Evolutionary conservation across 2,888 invertebrate species (phyloP).

Genomic region (Drosophila ustulata): DNA sequence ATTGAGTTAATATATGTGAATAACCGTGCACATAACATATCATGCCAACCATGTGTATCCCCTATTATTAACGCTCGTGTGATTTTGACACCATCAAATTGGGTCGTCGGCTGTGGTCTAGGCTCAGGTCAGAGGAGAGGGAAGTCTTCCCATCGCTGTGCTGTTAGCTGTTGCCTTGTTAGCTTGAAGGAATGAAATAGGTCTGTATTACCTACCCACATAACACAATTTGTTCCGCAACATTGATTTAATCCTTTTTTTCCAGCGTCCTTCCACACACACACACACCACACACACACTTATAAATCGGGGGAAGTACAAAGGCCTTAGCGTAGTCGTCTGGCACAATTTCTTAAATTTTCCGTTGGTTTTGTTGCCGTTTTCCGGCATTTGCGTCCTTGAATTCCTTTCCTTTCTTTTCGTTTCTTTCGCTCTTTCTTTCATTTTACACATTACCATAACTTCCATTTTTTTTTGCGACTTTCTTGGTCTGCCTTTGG

Average conservation of each 20-base stretch:
- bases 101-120: constrained; percentile 69
- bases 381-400: constrained; percentile 72
- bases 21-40: constrained; percentile 12
- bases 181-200: constrained; percentile 64
- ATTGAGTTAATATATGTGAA: constrained; percentile 26
- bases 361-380: constrained; percentile 64
- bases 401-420: constrained; percentile 39
- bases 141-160: constrained; percentile 43
- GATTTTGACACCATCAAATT: constrained; percentile 76
- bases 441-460: constrained; percentile 46
- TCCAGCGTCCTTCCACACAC: constrained; percentile 32
- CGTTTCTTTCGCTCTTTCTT: constrained; percentile 25
- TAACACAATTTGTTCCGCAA: constrained; percentile 77
- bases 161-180: constrained; percentile 74
- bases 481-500: constrained; percentile 24
- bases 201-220: constrained; percentile 66
- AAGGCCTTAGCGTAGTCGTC: constrained; percentile 34
- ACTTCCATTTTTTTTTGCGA: constrained; percentile 32
- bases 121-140: constrained; percentile 6
- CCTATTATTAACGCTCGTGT: constrained; percentile 78
- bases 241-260: constrained; percentile 80
- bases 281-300: constrained; percentile 20
- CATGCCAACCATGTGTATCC: constrained; percentile 25
- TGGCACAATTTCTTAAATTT: constrained; percentile 72
- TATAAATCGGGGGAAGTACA: constrained; percentile 9